Conservation (phyloP, 37 sponge, comb jelly and placozoan genomes). For the Eunapius fragilis region DNA sequence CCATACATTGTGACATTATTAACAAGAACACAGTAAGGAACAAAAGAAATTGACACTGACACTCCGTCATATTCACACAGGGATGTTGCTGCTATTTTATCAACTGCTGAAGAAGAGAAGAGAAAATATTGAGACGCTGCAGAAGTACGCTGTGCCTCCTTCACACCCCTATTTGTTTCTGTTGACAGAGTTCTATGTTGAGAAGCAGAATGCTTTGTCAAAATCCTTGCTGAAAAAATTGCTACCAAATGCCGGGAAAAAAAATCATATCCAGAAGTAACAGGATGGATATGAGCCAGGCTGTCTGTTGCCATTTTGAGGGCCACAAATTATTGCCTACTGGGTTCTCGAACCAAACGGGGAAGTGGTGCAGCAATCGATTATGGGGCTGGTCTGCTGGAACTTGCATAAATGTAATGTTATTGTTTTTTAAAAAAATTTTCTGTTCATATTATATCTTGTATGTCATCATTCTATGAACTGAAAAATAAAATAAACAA, state of each 20-base stretch:
- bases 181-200: conserved; percentile 36
- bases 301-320: conserved; percentile 17
- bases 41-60: conserved; percentile 60
- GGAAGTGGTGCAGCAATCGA: neutral
- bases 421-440: no score
- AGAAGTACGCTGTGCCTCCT: conserved; percentile 12
- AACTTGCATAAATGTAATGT: no score
- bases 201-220: conserved; percentile 6
- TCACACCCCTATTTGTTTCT: conserved; percentile 42
- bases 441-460: no score
- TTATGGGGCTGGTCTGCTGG: conserved; percentile 8
- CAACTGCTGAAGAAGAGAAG: conserved; percentile 33
- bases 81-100: conserved; percentile 1
- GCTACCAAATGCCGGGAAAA: conserved; percentile 26
- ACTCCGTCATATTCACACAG: conserved; percentile 7
- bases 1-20: no score
- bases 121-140: conserved; percentile 15
- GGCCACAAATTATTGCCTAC: conserved; percentile 21
- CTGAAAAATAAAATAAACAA: no score
- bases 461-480: no score
- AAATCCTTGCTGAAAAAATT: conserved; percentile 12
- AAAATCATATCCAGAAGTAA: conserved; percentile 2
- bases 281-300: conserved; percentile 1
- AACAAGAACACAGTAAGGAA: no score
- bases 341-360: conserved; percentile 17